Percentiles rank a stretch among this genome's conserved stretches.
Conservation (phyloP, 2,888 invertebrate genomes). For the Amphipoea lucens region DNA sequence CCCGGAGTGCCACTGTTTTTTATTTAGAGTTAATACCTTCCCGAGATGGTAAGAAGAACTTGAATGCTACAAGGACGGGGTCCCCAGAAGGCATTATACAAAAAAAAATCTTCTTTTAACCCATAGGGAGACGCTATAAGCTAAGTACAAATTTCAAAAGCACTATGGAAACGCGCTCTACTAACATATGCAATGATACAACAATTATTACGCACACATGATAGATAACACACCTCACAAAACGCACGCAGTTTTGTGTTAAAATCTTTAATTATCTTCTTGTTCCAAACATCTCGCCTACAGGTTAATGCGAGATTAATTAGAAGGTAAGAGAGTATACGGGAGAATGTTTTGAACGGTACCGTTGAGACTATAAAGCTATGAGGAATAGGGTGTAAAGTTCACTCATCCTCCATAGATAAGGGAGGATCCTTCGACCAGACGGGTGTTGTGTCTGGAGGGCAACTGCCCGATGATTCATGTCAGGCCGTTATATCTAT, state of each 20-base stretch:
- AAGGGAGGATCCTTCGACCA: too few relatives aligned
- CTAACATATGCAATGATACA: constrained; percentile 29
- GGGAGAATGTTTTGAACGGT: neutral
- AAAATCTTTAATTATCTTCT: constrained; percentile 44
- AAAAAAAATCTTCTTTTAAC: neutral
- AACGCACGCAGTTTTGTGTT: constrained; percentile 29
- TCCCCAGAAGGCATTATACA: too few relatives aligned
- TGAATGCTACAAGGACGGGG: too few relatives aligned
- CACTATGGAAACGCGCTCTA: constrained; percentile 6
- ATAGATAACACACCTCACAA: constrained; percentile 14
- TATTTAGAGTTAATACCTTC: too few relatives aligned
- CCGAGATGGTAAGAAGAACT: too few relatives aligned
- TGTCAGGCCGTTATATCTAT: too few relatives aligned
- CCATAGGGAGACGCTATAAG: neutral
- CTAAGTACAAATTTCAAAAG: too few relatives aligned
- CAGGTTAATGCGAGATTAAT: constrained; percentile 48
- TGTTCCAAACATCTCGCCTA: constrained; percentile 42
- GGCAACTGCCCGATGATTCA: too few relatives aligned
- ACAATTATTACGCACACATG: constrained; percentile 28
- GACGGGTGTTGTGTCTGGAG: too few relatives aligned
- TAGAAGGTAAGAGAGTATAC: constrained; percentile 21
- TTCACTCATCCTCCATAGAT: too few relatives aligned
- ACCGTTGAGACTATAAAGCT: neutral
- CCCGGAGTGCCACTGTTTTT: too few relatives aligned
- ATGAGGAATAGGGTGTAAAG: too few relatives aligned